Evolutionary conservation across 1,140 invertebrate species (phyloP).

Genomic region (Schlechtendalia chinensis): DNA sequence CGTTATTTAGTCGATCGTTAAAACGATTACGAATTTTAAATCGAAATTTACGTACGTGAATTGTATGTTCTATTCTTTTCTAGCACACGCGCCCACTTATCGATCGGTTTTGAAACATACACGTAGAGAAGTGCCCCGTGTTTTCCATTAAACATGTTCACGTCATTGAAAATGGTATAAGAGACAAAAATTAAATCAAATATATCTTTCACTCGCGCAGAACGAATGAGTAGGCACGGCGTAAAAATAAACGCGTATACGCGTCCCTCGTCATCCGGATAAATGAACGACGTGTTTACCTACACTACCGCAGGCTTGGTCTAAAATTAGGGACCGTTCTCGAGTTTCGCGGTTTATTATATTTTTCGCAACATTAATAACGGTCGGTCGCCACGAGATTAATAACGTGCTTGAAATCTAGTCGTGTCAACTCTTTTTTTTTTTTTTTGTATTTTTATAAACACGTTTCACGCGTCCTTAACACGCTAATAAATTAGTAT

Average conservation of each 20-base stretch:
- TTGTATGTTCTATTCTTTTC: too few species aligned
- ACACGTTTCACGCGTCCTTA: neutral
- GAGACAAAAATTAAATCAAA: too few species aligned
- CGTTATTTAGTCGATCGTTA: too few species aligned
- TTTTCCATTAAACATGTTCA: too few species aligned
- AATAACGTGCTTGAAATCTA: neutral
- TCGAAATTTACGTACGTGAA: neutral
- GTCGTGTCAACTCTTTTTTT: neutral
- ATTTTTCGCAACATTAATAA: neutral
- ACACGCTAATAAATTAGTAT: neutral
- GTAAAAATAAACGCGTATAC: neutral
- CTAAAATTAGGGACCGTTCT: conserved; percentile 1
- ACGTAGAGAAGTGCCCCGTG: too few species aligned
- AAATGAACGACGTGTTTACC: conserved; percentile 9
- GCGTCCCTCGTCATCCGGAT: neutral
- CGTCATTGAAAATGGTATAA: too few species aligned
- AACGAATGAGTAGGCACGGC: too few species aligned
- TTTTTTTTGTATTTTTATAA: conserved; percentile 8
- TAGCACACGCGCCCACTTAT: too few species aligned
- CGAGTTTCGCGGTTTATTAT: neutral
- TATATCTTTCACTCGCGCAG: too few species aligned
- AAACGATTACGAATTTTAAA: too few species aligned
- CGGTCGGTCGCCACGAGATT: neutral
- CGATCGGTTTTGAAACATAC: too few species aligned
- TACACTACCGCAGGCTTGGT: neutral